Conservation (phyloP, 2,888 invertebrate species). For the Chaetoderma sp. region DNA sequence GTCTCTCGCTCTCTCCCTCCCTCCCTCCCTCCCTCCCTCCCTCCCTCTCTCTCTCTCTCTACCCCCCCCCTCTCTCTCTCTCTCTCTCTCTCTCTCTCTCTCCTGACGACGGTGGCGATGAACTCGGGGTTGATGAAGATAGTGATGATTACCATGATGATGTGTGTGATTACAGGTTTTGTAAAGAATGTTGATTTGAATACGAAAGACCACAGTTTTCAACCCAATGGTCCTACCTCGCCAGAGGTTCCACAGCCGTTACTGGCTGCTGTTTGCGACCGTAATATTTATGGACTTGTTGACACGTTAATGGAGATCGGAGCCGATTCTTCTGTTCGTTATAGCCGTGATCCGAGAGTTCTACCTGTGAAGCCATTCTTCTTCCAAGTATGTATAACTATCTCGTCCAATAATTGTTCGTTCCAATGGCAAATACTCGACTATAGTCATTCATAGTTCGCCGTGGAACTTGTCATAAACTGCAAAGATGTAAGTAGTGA, state of each 20-base stretch:
- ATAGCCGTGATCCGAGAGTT: conserved; percentile 39
- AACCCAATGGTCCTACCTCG: conserved; percentile 43
- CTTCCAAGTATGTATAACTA: conserved; percentile 51
- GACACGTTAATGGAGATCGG: conserved; percentile 54
- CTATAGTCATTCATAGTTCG: no score
- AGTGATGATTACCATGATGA: neutral
- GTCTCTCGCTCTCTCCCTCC: no score
- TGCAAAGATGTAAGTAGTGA: no score
- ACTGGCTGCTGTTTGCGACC: conserved; percentile 59
- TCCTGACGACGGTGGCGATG: neutral
- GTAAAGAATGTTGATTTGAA: conserved; percentile 49
- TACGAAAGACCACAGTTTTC: conserved; percentile 51
- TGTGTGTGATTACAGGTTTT: conserved; percentile 38
- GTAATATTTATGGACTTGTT: conserved; percentile 48
- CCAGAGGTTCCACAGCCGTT: conserved; percentile 50
- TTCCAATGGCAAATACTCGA: no score
- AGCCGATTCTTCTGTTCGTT: conserved; percentile 50
- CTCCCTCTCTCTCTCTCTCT: no score
- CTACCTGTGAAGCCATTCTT: conserved; percentile 50
- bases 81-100: no score
- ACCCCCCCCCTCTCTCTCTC: no score
- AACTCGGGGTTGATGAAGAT: neutral
- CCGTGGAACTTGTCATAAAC: no score
- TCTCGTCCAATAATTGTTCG: no score
- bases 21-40: no score